phyloP scores from a whole-genome alignment of 2,797 vertebrate genomes.

The Cynodonichthys magdalenae region DNA sequence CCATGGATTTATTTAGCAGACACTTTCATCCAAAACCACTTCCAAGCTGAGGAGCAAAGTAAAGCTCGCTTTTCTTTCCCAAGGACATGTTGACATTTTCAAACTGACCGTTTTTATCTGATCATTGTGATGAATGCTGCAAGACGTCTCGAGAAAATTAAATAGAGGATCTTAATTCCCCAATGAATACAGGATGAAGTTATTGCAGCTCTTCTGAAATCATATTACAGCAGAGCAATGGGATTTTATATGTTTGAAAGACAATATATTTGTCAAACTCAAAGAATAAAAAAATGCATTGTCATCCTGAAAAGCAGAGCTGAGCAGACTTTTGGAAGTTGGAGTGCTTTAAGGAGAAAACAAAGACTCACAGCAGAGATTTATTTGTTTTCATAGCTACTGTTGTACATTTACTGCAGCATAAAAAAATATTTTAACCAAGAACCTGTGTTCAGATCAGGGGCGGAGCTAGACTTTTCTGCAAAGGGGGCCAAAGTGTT shows the following conservation, averaged over 20 bases:
- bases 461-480: too few relatives aligned
- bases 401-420: too few relatives aligned
- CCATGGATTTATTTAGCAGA: background rate
- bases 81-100: conserved; percentile 11
- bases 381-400: too few relatives aligned
- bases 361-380: too few relatives aligned
- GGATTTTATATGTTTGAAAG: background rate
- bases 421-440: too few relatives aligned
- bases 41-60: background rate
- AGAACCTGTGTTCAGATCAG: too few relatives aligned
- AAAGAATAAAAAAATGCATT: background rate
- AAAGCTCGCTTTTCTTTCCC: background rate
- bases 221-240: background rate
- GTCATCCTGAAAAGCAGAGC: background rate
- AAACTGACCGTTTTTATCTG: background rate
- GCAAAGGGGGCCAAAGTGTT: too few relatives aligned
- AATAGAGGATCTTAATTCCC: background rate
- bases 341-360: background rate
- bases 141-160: background rate
- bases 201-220: background rate
- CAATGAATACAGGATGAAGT: background rate
- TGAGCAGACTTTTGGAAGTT: background rate
- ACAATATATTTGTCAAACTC: background rate
- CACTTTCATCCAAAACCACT: background rate
- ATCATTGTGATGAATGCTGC: conserved; percentile 3